phyloP scores from a whole-genome alignment of 35 echinoderm and acorn worm species.

The Apostichopus japonicus region DNA sequence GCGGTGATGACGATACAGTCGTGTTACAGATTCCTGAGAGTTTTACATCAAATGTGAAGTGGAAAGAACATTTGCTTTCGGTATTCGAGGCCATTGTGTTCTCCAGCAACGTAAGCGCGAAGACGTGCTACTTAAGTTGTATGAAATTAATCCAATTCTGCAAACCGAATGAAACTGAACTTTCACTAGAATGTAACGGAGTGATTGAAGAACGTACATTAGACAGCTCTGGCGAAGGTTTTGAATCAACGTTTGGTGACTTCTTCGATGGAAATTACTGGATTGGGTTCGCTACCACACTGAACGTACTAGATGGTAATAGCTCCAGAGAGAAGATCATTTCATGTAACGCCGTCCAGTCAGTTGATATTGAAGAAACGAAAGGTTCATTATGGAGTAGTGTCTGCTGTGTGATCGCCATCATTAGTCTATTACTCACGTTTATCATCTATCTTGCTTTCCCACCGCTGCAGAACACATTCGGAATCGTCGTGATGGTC shows the following conservation, averaged over 20 bases:
- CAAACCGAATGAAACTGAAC: neutral
- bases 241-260: neutral
- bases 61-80: neutral
- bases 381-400: neutral
- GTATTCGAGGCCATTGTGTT: neutral
- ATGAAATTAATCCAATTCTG: neutral
- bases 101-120: neutral
- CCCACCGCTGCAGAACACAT: neutral
- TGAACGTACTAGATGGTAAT: neutral
- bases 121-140: neutral
- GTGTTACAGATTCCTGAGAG: neutral
- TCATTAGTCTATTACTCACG: neutral
- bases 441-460: neutral
- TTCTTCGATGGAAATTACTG: neutral
- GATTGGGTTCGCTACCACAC: neutral
- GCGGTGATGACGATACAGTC: neutral
- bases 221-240: neutral
- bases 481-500: neutral
- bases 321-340: neutral
- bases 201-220: neutral
- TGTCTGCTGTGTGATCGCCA: neutral
- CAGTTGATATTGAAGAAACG: neutral
- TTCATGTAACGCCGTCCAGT: neutral
- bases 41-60: neutral
- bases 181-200: neutral